phyloP scores from a whole-genome alignment of 2,113 vertebrate species.

The Zapus hudsonius region DNA sequence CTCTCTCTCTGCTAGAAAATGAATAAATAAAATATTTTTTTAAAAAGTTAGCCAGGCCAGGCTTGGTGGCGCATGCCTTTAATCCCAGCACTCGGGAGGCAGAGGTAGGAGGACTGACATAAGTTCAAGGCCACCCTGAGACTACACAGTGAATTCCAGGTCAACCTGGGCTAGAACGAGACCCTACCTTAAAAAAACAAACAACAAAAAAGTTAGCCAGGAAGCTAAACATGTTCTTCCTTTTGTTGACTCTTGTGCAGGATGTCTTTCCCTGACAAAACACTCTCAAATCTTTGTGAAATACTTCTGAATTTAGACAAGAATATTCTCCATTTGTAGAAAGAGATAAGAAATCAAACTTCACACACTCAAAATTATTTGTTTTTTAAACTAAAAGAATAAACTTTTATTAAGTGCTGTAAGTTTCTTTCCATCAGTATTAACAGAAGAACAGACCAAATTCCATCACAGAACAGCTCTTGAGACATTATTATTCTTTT shows the following conservation, averaged over 20 bases:
- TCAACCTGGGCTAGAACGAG: too few relatives aligned
- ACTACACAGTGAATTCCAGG: too few relatives aligned
- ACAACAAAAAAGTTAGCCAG: constrained; percentile 2
- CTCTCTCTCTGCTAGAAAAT: too few relatives aligned
- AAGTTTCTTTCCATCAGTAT: constrained; percentile 85
- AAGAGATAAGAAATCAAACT: constrained; percentile 67
- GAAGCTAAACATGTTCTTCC: constrained; percentile 48
- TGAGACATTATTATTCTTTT: constrained; percentile 79
- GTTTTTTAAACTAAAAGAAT: constrained; percentile 84
- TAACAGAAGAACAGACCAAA: constrained; percentile 79
- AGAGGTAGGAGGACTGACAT: too few relatives aligned
- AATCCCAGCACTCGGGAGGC: too few relatives aligned
- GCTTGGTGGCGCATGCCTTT: too few relatives aligned
- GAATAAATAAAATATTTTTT: too few relatives aligned
- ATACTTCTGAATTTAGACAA: constrained; percentile 49
- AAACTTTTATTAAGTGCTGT: constrained; percentile 86
- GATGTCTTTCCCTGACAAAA: not conserved
- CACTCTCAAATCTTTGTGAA: not conserved
- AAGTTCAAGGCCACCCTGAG: too few relatives aligned
- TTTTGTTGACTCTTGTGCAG: constrained; percentile 39
- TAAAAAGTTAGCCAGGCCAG: too few relatives aligned
- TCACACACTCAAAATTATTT: constrained; percentile 56
- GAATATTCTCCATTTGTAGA: constrained; percentile 30
- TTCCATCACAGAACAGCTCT: constrained; percentile 82
- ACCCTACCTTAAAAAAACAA: too few relatives aligned